A percentile compares a stretch with the other conserved stretches of the same genome.
Evolutionary conservation across 2,113 vertebrate genomes (phyloP).

Genomic region (Alces alces): DNA sequence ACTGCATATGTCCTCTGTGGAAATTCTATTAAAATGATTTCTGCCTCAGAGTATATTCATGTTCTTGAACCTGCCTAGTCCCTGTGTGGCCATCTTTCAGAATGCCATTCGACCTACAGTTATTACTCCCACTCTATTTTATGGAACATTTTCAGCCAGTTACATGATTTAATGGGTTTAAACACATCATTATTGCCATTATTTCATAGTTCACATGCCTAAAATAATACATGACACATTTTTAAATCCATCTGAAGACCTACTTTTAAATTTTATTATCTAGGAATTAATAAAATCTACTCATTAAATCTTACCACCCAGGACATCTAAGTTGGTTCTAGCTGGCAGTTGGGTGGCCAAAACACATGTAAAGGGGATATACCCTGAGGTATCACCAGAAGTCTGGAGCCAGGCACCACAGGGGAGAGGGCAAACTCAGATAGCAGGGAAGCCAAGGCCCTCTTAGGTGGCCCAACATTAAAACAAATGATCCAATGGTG

Average conservation of each 20-base stretch:
- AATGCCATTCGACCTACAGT: slow-evolving; percentile 42
- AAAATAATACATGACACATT: slow-evolving; percentile 74
- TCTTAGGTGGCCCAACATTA: slow-evolving; percentile 41
- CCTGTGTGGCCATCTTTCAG: slow-evolving; percentile 60
- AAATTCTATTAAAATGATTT: slow-evolving; percentile 57
- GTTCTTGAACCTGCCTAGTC: slow-evolving; percentile 28
- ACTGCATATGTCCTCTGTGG: background rate
- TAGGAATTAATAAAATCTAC: slow-evolving; percentile 67
- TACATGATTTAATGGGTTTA: slow-evolving; percentile 66
- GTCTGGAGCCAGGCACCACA: background rate
- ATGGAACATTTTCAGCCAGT: slow-evolving; percentile 56
- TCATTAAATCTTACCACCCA: slow-evolving; percentile 61
- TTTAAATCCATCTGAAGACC: slow-evolving; percentile 67
- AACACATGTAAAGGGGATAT: background rate
- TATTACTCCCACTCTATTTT: slow-evolving; percentile 49
- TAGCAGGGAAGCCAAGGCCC: background rate
- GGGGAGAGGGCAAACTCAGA: background rate
- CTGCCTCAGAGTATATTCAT: background rate
- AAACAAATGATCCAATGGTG: slow-evolving; percentile 49
- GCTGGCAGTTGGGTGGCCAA: slow-evolving; percentile 41
- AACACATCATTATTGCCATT: slow-evolving; percentile 72
- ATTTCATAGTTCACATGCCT: slow-evolving; percentile 65
- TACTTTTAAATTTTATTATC: slow-evolving; percentile 69
- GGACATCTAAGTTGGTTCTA: slow-evolving; percentile 44
- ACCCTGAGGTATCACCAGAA: background rate